phyloP scores from a whole-genome alignment of 1,140 invertebrate species.

The Ladona fulva region DNA sequence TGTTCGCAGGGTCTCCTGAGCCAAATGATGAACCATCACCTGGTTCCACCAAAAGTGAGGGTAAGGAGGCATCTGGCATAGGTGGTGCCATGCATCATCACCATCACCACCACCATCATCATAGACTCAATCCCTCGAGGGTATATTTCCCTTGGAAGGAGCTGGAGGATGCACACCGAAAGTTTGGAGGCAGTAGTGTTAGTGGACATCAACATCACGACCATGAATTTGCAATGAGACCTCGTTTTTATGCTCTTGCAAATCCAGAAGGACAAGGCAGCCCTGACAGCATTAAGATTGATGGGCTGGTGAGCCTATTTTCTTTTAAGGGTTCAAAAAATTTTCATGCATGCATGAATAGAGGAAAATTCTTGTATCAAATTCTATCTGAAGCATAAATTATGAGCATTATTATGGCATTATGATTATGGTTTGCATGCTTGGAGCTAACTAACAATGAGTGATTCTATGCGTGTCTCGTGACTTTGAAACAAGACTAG shows the following conservation, averaged over 20 bases:
- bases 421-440: too few relatives aligned
- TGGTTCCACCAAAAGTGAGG: background rate
- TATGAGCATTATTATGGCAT: too few relatives aligned
- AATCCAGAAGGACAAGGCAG: slow-evolving; percentile 61
- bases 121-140: slow-evolving; percentile 34
- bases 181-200: slow-evolving; percentile 38
- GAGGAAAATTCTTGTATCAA: too few relatives aligned
- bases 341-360: too few relatives aligned
- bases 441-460: too few relatives aligned
- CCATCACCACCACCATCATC: background rate
- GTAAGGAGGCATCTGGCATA: background rate
- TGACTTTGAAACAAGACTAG: too few relatives aligned
- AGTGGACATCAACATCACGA: background rate
- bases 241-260: slow-evolving; percentile 78
- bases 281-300: slow-evolving; percentile 75
- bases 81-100: background rate
- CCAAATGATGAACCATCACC: background rate
- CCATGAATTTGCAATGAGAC: slow-evolving; percentile 68
- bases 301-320: slow-evolving; percentile 58
- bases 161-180: slow-evolving; percentile 70
- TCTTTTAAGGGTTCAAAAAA: too few relatives aligned
- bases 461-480: too few relatives aligned
- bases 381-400: too few relatives aligned
- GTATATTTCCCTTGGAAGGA: slow-evolving; percentile 68
- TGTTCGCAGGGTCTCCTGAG: background rate